Conservation (phyloP, 2,113 vertebrate genomes). For the Calidris pugnax region DNA sequence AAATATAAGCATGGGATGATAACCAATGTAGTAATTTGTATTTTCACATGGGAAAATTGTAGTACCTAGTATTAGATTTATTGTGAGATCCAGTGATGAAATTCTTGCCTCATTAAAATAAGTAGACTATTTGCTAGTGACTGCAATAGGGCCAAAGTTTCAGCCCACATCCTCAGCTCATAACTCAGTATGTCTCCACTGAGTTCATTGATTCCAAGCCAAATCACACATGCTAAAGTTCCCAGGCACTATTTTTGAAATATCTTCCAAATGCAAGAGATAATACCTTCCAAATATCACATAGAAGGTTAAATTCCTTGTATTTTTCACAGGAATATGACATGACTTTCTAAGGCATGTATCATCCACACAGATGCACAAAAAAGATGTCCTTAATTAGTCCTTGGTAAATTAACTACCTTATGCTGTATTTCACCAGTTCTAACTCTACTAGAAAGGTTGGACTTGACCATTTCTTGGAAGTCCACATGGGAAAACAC, state of each 20-base stretch:
- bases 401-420: not conserved
- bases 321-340: not conserved
- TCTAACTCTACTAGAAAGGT: not conserved
- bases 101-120: constrained; percentile 25
- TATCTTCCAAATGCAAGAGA: not conserved
- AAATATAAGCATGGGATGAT: not conserved
- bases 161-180: not conserved
- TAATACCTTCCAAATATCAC: not conserved
- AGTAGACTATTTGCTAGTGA: not conserved
- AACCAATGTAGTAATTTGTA: constrained; percentile 1
- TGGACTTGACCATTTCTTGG: not conserved
- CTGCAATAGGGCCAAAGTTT: constrained; percentile 2
- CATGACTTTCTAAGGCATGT: not conserved
- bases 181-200: not conserved
- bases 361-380: not conserved
- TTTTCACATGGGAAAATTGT: constrained; percentile 38
- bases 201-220: constrained; percentile 3
- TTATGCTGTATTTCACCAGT: not conserved
- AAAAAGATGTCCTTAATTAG: not conserved
- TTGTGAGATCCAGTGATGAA: constrained; percentile 14
- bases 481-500: not conserved
- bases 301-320: not conserved
- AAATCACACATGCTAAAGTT: constrained; percentile 4
- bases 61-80: constrained; percentile 32
- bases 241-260: not conserved